Base-by-base conservation (phyloP, 2,888 invertebrate species). In the Napeogenes sylphis region DNA sequence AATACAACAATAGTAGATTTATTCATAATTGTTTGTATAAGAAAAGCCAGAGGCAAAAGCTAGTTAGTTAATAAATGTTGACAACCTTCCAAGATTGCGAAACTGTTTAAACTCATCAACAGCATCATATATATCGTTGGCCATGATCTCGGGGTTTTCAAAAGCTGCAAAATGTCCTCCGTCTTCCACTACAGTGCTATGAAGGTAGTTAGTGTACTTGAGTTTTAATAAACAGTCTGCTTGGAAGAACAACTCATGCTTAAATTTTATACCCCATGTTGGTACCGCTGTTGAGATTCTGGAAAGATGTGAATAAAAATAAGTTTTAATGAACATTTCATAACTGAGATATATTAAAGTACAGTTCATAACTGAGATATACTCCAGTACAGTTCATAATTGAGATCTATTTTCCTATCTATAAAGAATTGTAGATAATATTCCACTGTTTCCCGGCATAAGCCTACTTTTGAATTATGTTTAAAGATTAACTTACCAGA, bases 161-260 rank as follows among this genome's bases (percentile, higher is more conserved):
- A 97, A 87, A 0, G 97, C 96, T 0, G 95, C 94, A 81, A 97
- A 98, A 80, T 98, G 98, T 0, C 98, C 98, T 1, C 96, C 97
- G 3, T 92, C 87, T 0, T 92, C 86, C 45, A 94, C 90, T 54
- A 94, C 87, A 0, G 92, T 94, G 72, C 92, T 93, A 56, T 94
- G 94, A 4, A 95, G 85, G 56, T 97, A 82, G 80, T 96, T 95
- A 13, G 75, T 80, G 78, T 90, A 96, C 71, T 92, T 93, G 1
- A 91, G 80, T 54, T 84, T 82, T 4, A 96, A 74, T 4, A 94
- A 78, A 21, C 81, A 86, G 70, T 94, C 93, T 0, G 95, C 92
- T 12, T 85, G 79, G 66, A 92, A 92, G 0, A 83, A 54, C 0
- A 96, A 30, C 70, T 97, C 97, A 70, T 95, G 73, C 5, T 93